Evolutionary conservation across 2,113 vertebrate genomes (phyloP).

Genomic region (Psephotus haematonotus): DNA sequence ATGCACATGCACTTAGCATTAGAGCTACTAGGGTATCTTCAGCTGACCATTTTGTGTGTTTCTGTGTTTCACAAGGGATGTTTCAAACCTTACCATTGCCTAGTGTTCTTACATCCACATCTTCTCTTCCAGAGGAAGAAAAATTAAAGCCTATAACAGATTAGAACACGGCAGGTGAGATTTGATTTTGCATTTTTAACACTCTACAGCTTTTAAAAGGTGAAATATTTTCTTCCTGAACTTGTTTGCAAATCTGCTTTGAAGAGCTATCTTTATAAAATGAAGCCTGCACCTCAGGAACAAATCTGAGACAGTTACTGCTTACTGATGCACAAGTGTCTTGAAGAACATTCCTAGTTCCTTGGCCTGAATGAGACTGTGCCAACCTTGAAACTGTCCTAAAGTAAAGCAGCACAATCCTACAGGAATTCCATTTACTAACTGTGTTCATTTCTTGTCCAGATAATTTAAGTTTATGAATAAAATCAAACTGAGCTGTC

Average conservation of each 20-base stretch:
- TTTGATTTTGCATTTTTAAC: background rate
- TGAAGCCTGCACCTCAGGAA: background rate
- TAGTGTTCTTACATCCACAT: constrained; percentile 96
- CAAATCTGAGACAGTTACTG: background rate
- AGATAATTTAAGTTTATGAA: background rate
- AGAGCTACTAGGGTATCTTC: background rate
- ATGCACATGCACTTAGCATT: background rate
- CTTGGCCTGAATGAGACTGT: background rate
- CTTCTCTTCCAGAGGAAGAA: constrained; percentile 96
- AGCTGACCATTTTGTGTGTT: background rate
- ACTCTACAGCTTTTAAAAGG: background rate
- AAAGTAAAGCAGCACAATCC: background rate
- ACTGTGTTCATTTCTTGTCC: background rate
- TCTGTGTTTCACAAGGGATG: background rate
- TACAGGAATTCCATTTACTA: background rate
- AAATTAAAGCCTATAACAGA: constrained; percentile 91
- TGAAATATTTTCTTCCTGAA: background rate
- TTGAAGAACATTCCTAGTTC: background rate
- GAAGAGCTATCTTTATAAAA: background rate
- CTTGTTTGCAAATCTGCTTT: background rate
- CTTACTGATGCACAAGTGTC: background rate
- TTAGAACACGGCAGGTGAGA: background rate
- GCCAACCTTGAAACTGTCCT: background rate
- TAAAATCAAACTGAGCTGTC: background rate
- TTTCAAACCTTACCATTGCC: constrained; percentile 85